These are phyloP conservation scores for Microtus montanus DNA, from an alignment of 2,113 vertebrate genomes.

Conservation along the genomic window DNA sequence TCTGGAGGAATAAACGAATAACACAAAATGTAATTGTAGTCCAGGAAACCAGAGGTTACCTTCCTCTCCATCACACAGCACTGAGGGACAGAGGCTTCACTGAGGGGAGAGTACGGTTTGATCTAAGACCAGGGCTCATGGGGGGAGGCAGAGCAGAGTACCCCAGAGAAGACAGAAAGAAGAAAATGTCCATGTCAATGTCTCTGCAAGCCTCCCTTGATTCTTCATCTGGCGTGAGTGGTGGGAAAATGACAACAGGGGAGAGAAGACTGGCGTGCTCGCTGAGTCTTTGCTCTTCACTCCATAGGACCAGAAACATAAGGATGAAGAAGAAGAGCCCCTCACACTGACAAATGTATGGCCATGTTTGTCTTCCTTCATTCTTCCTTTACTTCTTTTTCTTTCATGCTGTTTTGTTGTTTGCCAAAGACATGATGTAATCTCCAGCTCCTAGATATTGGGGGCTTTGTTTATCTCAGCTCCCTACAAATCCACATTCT, in stretches of 20 bases:
- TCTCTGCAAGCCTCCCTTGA: not conserved
- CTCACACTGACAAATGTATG: accelerated
- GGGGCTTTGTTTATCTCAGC: not conserved
- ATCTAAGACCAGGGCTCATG: not conserved
- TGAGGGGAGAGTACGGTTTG: not conserved
- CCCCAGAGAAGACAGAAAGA: not conserved
- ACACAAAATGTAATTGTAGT: not conserved
- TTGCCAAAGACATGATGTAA: not conserved
- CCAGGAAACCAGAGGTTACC: not conserved
- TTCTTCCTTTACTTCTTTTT: not conserved
- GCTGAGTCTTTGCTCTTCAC: too few relatives aligned
- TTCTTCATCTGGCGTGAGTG: not conserved
- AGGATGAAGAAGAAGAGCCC: too few relatives aligned
- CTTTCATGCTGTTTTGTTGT: not conserved
- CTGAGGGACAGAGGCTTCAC: too few relatives aligned
- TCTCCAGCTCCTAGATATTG: not conserved
- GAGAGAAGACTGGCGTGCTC: not conserved
- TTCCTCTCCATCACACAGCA: not conserved
- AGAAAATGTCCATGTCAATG: not conserved
- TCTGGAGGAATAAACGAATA: not conserved
- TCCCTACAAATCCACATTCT: not conserved
- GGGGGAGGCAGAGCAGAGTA: not conserved
- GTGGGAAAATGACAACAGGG: accelerated
- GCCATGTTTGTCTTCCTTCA: not conserved
- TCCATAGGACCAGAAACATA: not conserved